Percentiles rank a stretch among this genome's conserved stretches.
These are phyloP conservation scores for Fundulus diaphanus DNA, from an alignment of 2,797 vertebrate species.

Conservation along the genomic window DNA sequence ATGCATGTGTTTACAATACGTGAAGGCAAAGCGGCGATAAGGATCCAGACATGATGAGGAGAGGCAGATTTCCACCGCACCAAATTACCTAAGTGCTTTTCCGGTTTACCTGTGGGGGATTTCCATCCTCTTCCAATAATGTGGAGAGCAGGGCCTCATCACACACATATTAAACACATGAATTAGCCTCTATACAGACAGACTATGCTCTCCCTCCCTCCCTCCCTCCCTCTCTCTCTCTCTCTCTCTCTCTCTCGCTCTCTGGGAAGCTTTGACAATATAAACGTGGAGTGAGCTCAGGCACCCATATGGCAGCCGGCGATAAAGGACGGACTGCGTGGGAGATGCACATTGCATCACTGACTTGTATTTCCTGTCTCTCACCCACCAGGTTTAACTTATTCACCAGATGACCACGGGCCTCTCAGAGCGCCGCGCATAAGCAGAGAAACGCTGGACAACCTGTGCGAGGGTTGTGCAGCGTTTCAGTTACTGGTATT, in stretches of 20 bases:
- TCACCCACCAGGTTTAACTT: slow-evolving; percentile 76
- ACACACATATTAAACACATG: slow-evolving; percentile 52
- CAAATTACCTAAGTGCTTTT: slow-evolving; percentile 6
- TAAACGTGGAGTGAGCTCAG: slow-evolving; percentile 68
- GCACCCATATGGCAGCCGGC: slow-evolving; percentile 69
- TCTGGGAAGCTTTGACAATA: slow-evolving; percentile 50
- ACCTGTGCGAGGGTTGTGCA: slow-evolving; percentile 34
- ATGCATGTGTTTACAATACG: slow-evolving; percentile 3
- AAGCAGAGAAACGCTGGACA: slow-evolving; percentile 18
- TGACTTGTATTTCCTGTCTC: slow-evolving; percentile 78
- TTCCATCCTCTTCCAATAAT: slow-evolving; percentile 11
- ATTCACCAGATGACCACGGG: slow-evolving; percentile 75
- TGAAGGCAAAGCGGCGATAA: slow-evolving; percentile 26
- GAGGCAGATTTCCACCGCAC: slow-evolving; percentile 18
- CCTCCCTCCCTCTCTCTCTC: slow-evolving; percentile 11
- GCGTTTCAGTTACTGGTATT: slow-evolving; percentile 27
- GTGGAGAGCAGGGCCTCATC: slow-evolving; percentile 15
- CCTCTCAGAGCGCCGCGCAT: slow-evolving; percentile 27
- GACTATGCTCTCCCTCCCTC: slow-evolving; percentile 18
- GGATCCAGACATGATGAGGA: slow-evolving; percentile 28
- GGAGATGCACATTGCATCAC: slow-evolving; percentile 73
- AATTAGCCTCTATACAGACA: slow-evolving; percentile 41
- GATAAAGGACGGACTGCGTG: slow-evolving; percentile 73
- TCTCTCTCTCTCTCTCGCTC: slow-evolving; percentile 20
- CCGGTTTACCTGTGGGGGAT: slow-evolving; percentile 9